Evolutionary conservation across 2,888 invertebrate species (phyloP).

Genomic region (Troilus luridus): DNA sequence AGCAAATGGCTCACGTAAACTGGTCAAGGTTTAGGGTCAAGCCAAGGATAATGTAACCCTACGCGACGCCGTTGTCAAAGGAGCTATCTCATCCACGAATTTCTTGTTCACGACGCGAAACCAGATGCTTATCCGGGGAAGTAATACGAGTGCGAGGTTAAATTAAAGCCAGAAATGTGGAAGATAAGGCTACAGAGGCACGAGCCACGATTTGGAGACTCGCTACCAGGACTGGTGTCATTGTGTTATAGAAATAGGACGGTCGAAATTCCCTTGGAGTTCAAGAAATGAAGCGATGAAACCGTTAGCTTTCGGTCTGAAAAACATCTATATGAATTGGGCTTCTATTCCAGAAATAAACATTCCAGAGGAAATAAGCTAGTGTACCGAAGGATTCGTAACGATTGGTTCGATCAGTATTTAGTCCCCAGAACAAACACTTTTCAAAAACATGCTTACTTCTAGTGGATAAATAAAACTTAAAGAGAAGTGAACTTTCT

Average conservation of each 20-base stretch:
- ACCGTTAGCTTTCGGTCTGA: conserved; percentile 33
- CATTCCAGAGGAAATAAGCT: background rate
- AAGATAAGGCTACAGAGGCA: background rate
- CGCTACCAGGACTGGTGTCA: background rate
- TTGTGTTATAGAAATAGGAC: background rate
- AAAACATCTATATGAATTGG: conserved; percentile 12
- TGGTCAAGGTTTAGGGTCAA: conserved; percentile 50
- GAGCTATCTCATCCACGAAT: background rate
- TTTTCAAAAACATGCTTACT: too few relatives aligned
- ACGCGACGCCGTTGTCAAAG: conserved; percentile 19
- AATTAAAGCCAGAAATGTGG: background rate
- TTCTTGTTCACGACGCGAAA: background rate
- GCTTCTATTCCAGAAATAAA: background rate
- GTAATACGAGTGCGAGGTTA: background rate
- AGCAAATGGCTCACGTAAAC: conserved; percentile 47
- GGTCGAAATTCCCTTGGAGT: background rate
- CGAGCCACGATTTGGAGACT: background rate
- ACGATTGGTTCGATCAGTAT: background rate
- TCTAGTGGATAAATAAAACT: too few relatives aligned
- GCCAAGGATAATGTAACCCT: conserved; percentile 27
- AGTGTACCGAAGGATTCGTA: background rate
- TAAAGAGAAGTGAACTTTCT: too few relatives aligned
- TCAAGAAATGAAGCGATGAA: conserved; percentile 15
- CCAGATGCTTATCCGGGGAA: background rate
- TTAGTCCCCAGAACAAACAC: background rate